phyloP scores from a whole-genome alignment of 2,888 invertebrate species.

The Urechis unicinctus region DNA sequence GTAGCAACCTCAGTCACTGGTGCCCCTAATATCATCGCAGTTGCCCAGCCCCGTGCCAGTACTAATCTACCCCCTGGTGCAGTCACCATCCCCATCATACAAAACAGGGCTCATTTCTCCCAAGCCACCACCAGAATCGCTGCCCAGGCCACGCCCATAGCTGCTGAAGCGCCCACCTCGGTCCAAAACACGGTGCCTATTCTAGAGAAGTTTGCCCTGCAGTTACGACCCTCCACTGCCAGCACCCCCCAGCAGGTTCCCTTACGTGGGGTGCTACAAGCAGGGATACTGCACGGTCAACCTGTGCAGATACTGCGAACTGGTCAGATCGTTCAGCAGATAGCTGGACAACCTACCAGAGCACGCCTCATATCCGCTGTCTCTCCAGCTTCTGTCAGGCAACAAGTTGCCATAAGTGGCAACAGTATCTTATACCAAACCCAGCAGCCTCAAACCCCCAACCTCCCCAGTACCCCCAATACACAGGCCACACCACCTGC shows the following conservation, averaged over 20 bases:
- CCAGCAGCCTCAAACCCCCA: too few relatives aligned
- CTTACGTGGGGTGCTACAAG: not conserved
- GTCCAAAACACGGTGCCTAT: constrained; percentile 19
- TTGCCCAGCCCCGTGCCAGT: not conserved
- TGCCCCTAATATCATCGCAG: not conserved
- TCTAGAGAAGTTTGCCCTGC: constrained; percentile 23
- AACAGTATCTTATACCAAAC: too few relatives aligned
- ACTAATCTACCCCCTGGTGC: too few relatives aligned
- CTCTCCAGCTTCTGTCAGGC: too few relatives aligned
- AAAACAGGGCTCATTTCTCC: not conserved
- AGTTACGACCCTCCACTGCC: constrained; percentile 9
- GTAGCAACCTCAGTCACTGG: not conserved
- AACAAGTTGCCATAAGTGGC: too few relatives aligned
- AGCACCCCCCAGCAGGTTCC: not conserved
- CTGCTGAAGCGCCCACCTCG: not conserved
- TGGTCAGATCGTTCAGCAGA: too few relatives aligned
- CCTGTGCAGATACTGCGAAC: not conserved
- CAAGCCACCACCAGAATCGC: not conserved
- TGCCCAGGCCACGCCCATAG: not conserved
- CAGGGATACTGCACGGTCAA: not conserved
- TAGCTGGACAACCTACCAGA: too few relatives aligned
- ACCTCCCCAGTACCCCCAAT: too few relatives aligned
- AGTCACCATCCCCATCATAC: not conserved
- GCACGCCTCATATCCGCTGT: too few relatives aligned
- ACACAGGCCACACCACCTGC: not conserved